Evolutionary conservation across 2,888 invertebrate genomes (phyloP).

Genomic region (Carterocephalus palaemon): DNA sequence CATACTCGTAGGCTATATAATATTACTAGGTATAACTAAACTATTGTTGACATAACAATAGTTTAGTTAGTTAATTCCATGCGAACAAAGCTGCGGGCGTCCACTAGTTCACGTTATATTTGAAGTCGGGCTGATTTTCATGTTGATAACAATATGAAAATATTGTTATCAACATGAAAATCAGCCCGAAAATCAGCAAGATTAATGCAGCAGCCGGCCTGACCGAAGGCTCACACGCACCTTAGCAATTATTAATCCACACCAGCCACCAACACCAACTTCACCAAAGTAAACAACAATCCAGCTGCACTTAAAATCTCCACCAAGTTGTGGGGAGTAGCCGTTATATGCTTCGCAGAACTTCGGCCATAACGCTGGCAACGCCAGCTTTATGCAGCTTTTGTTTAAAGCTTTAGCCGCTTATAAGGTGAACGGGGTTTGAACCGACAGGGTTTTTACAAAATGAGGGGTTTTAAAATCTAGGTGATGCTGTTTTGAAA

Average conservation of each 20-base stretch:
- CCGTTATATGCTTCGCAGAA: conserved; percentile 24
- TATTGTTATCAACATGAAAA: too few relatives aligned
- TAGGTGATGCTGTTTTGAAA: background rate
- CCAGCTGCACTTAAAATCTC: conserved; percentile 27
- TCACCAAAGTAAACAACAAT: conserved; percentile 24
- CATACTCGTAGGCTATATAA: too few relatives aligned
- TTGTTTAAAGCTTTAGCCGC: conserved; percentile 12
- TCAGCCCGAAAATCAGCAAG: too few relatives aligned
- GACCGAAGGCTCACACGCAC: background rate
- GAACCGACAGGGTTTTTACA: background rate
- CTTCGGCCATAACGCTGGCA: conserved; percentile 24
- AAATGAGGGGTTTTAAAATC: background rate
- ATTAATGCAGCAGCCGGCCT: too few relatives aligned
- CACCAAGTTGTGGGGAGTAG: conserved; percentile 20
- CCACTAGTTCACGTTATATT: too few relatives aligned
- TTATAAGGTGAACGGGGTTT: conserved; percentile 14
- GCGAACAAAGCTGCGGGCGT: too few relatives aligned
- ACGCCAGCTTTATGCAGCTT: conserved; percentile 8
- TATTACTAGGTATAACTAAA: too few relatives aligned
- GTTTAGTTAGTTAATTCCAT: too few relatives aligned
- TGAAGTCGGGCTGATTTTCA: too few relatives aligned
- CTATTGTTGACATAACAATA: too few relatives aligned
- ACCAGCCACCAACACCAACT: conserved; percentile 5
- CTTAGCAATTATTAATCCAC: background rate
- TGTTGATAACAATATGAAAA: too few relatives aligned